phyloP scores from a whole-genome alignment of 2,113 vertebrate species.

The Spizaetus ornatus region DNA sequence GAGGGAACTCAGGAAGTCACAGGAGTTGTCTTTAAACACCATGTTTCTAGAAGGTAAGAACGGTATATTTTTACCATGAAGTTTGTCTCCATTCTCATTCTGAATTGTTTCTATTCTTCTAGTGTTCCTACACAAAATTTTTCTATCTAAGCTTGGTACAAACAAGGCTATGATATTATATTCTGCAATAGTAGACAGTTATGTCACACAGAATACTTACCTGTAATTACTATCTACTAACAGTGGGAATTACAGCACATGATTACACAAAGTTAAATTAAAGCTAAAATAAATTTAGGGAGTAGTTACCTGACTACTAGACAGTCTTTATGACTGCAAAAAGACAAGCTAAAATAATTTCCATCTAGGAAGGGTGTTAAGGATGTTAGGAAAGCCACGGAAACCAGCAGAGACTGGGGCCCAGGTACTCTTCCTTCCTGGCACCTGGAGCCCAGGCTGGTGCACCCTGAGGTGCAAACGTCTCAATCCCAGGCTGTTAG shows the following conservation, averaged over 20 bases:
- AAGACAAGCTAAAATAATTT: not conserved
- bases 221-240: not conserved
- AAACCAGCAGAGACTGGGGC: not conserved
- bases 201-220: not conserved
- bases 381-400: not conserved
- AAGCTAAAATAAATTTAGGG: not conserved
- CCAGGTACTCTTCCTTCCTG: not conserved
- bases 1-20: not conserved
- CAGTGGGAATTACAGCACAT: not conserved
- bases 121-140: not conserved
- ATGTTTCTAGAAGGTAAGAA: not conserved
- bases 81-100: not conserved
- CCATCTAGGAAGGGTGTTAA: not conserved
- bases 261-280: not conserved
- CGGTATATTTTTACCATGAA: not conserved
- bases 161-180: not conserved
- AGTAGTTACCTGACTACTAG: not conserved
- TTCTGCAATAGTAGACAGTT: not conserved
- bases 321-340: not conserved
- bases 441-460: not conserved
- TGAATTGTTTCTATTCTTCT: not conserved
- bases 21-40: not conserved
- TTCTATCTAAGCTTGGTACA: not conserved
- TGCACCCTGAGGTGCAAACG: rapidly evolving
- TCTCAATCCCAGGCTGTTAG: not conserved